Base-by-base conservation (phyloP, 1,140 invertebrate species). In the Papilio dardanus region DNA sequence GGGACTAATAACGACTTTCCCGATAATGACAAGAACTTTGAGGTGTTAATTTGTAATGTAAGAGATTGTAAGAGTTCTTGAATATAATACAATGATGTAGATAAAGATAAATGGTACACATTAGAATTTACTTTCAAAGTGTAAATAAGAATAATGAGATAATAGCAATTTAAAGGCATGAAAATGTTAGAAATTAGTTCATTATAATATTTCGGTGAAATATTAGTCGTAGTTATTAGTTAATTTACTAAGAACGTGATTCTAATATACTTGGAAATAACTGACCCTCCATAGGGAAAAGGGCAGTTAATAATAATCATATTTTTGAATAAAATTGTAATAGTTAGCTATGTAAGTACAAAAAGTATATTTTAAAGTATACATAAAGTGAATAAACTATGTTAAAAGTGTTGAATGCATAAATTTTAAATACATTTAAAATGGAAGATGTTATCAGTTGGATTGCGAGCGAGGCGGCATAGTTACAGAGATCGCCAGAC, bases 11-110 rank as follows among this genome's bases (percentile, higher is more conserved):
- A 83, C 75, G 40, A 71, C 65, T 75, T 74, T 46, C 2, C 31
- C 71, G 76, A 81, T 85, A 85, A 83, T 79, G 79, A 78, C 65
- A 73, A 50, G 24, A 66, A 83, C 74, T 79, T 81, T 78, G 65
- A 78, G 80, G 84, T 83, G 82, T 80, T 84, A 84, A 86, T 84
- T 82, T 81, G 81, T 78, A 76, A 78, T 46, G 42, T 74, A 75
- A 50, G 74, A 31, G 40, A 62, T 76, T 74, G 50, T 28, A 40
- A 14, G 67, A 14, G 28, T 40, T 1, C 28, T 69, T 8, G 35
- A 19, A 69, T 58, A n/a, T 69, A 74, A 54, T 66, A 42, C 8
- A 46, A 62, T 71, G 54, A 10, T 28, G 10, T 14, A 58, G 54
- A 24, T 24, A 54, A 24, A 10, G 8, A 0, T n/a, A 40, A 7